Percentiles rank a stretch among this genome's conserved stretches.
Conservation (phyloP, 2,888 invertebrate genomes). For the Amphimallon solstitiale region DNA sequence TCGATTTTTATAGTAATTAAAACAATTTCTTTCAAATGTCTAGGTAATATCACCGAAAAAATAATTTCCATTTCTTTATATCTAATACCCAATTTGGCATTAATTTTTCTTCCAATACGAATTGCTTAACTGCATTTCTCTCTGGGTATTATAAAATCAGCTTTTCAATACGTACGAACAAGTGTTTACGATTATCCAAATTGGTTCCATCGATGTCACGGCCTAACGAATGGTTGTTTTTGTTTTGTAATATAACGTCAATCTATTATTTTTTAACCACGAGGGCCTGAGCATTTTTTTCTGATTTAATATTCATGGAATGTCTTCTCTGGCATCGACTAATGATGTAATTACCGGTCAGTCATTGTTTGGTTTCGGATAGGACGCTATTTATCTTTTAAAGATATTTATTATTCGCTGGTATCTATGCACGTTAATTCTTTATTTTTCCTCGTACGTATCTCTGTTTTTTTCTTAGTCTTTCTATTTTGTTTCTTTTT, state of each 20-base stretch:
- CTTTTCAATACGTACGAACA: not conserved
- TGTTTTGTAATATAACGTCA: constrained; percentile 41
- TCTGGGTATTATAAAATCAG: not conserved
- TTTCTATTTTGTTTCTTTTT: constrained; percentile 11
- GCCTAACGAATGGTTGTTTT: constrained; percentile 40
- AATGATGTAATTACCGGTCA: constrained; percentile 56
- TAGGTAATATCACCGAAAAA: too few species aligned
- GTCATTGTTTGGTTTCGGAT: constrained; percentile 54
- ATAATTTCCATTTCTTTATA: too few species aligned
- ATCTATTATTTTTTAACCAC: constrained; percentile 38
- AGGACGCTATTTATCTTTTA: constrained; percentile 52
- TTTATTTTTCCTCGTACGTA: too few species aligned
- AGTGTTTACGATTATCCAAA: constrained; percentile 6
- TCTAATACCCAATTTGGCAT: too few species aligned
- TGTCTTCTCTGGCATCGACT: constrained; percentile 53
- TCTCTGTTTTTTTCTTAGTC: too few species aligned
- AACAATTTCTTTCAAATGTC: too few species aligned
- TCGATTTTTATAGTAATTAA: too few species aligned
- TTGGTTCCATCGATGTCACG: constrained; percentile 37
- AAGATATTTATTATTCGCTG: constrained; percentile 39
- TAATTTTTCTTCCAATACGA: too few species aligned
- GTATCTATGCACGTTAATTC: constrained; percentile 26
- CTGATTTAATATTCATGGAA: constrained; percentile 55
- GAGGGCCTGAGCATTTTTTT: constrained; percentile 35
- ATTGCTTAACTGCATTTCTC: too few species aligned